Evolutionary conservation across 2,797 vertebrate species (phyloP), one percentile per base, ranked within the genome.

Genomic region (Nasua narica): DNA sequence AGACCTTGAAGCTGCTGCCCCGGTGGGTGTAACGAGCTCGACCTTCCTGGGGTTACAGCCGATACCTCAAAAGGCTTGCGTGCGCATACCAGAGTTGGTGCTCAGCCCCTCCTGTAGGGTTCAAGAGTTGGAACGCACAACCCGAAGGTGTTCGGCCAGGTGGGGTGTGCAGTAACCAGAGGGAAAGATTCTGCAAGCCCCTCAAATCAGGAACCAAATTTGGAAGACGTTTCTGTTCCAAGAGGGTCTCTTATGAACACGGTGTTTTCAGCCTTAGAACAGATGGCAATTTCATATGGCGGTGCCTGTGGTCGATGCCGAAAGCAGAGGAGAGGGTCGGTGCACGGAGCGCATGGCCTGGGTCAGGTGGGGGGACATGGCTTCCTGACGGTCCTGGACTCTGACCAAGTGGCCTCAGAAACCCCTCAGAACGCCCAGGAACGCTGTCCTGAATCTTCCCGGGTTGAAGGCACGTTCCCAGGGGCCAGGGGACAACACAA

Each of bases 41-140:
- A 52, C 29, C 15, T 35, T 32, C 27, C 81, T 78, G 32, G 7
- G 0, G 5, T 48, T 10, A n/a, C 5, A n/a, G 1, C 37, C 1
- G 25, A 25, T 6, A 6, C 50, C 67, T 50, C 40, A 14, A 15
- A 37, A 11, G 1, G 3, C 35, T 1, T 5, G 6, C 0, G 1
- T 56, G 23, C 4, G 35, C 2, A 0, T 77, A 4, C 56, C 77
- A 54, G 27, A 2, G 3, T 65, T 4, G 21, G 10, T 25, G 27
- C 21, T 14, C 29, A 19, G 79, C 6, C 60, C 27, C 2, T 2
- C 3, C 9, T 40, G n/a, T 32, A 54, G 3, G 29, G 13, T 14
- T 81, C 54, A 15, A 21, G 4, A 78, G 12, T 40, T 43, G 43
- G 43, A 43, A 8, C 43, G 7, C 25, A 52, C 83, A 48, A 2